A percentile compares a stretch with the other conserved stretches of the same genome.
Conservation (phyloP, 2,797 vertebrate species). For the Enteromius radiatus region DNA sequence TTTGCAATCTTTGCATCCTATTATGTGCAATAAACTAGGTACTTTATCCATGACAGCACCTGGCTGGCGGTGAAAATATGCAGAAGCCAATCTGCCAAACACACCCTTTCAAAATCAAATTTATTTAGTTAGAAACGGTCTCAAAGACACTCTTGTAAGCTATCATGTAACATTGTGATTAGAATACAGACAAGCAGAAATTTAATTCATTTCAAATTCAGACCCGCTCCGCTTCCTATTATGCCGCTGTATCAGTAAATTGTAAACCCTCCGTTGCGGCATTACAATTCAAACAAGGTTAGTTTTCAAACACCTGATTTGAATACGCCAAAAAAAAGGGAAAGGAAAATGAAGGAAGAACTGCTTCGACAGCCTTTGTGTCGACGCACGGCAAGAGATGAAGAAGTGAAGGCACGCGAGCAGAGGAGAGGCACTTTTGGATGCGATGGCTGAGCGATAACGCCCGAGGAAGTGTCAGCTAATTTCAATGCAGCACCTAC, state of each 20-base stretch:
- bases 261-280: conserved; percentile 77
- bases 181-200: conserved; percentile 80
- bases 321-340: conserved; percentile 73
- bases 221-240: conserved; percentile 63
- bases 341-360: conserved; percentile 66
- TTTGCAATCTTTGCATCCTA: conserved; percentile 79
- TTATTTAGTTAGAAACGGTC: conserved; percentile 83
- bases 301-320: conserved; percentile 86
- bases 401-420: conserved; percentile 43
- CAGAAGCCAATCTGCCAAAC: conserved; percentile 76
- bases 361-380: conserved; percentile 75
- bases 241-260: conserved; percentile 80
- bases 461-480: conserved; percentile 80
- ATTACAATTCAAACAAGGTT: conserved; percentile 87
- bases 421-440: conserved; percentile 64
- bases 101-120: conserved; percentile 82
- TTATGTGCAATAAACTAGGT: conserved; percentile 81
- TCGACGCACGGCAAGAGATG: conserved; percentile 60
- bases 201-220: conserved; percentile 79
- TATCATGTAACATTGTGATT: conserved; percentile 82
- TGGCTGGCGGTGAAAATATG: conserved; percentile 69
- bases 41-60: conserved; percentile 80
- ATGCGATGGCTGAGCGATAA: conserved; percentile 78
- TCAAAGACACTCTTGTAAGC: conserved; percentile 83
- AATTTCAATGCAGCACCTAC: conserved; percentile 86